Evolutionary conservation across 2,797 vertebrate genomes (phyloP), one percentile per base, ranked within the genome.

Genomic region (Acipenser transmontanus): DNA sequence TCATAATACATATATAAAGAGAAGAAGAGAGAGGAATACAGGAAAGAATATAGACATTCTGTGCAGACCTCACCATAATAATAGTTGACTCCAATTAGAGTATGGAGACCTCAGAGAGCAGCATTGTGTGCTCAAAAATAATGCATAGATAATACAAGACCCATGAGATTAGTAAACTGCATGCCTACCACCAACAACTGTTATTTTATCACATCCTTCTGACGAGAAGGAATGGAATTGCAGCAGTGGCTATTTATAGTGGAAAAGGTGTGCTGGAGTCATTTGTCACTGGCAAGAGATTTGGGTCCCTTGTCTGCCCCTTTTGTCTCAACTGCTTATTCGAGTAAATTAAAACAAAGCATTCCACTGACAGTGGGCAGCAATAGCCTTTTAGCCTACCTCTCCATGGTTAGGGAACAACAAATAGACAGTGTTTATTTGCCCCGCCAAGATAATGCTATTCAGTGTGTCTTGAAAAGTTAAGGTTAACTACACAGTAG

Each of bases 201-300:
- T 74, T 65, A 63, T 72, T 80, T 81, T 66, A 67, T 72, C 8
- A 75, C 62, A 10, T 72, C 64, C 48, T 67, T 57, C 50, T 72
- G 12, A 62, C 34, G 59, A 13, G 11, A 76, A 63, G 47, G 66
- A 8, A 1, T 62, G 73, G 66, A 75, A 66, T 74, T 81, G 64
- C 67, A 81, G 20, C 47, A 54, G 11, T 66, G 48, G 59, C 8
- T 76, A 63, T 73, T 65, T 72, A 65, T 71, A 71, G 14, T 56
- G 63, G 34, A 65, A 66, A 76, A 76, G 47, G 56, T 66, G 8
- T 67, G 70, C 56, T 60, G 49, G 74, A 74, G 7, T 70, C 73
- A 73, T 76, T 74, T 78, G 69, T 70, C 70, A 73, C 67, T 73
- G 68, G 68, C 68, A 78, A 34, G 34, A 65, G 34, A 72, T 70